Evolutionary conservation across 2,888 invertebrate genomes (phyloP), one percentile per base, ranked within the genome.

Genomic region (Drosophila formosana): DNA sequence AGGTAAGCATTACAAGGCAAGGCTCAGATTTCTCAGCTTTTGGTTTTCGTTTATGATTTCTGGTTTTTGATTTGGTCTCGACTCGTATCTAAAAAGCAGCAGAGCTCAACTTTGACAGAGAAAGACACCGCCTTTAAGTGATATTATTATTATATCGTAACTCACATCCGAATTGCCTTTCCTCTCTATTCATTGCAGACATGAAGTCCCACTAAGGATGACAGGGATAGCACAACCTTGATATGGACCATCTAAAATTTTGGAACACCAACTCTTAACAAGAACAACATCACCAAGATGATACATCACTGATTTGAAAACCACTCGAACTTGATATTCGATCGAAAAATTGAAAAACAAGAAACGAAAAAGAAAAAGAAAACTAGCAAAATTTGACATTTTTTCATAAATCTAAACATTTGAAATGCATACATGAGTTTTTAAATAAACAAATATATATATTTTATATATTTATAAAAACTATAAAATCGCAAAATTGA

Each of bases 391-490:
- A 79, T 74, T 88, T 71, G 68, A 61, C 66, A 78, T 73, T 82
- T 71, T 73, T 80, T 72, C 87, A 82, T 70, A 47, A 70, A 67
- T 69, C 64, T 57, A 55, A 63, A 82, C 78, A 85, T 85, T 85
- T 67, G 61, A 77, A 82, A 68, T 69, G 73, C 78, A 82, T 78
- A 72, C 80, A 75, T 78, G 78, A 80, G 82, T 87, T 89, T 88
- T 84, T 67, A 80, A 80, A 64, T 30, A 60, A 57, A 66, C 58
- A 69, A 62, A 72, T 49, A 69, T 82, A 82, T 83, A 83, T 83
- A 85, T 88, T 84, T 88, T 88, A 86, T 84, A 84, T 84, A 87
- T 86, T 88, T 80, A 89, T 81, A 85, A 88, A 83, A 75, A 86
- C 67, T 88, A 81, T 73, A 72, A 82, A 84, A 81, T 68, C 60